A percentile compares a stretch with the other conserved stretches of the same genome.
These are phyloP conservation scores for Cryptocheilus praepositus DNA, from an alignment of 2,888 invertebrate species.

Conservation along the genomic window DNA sequence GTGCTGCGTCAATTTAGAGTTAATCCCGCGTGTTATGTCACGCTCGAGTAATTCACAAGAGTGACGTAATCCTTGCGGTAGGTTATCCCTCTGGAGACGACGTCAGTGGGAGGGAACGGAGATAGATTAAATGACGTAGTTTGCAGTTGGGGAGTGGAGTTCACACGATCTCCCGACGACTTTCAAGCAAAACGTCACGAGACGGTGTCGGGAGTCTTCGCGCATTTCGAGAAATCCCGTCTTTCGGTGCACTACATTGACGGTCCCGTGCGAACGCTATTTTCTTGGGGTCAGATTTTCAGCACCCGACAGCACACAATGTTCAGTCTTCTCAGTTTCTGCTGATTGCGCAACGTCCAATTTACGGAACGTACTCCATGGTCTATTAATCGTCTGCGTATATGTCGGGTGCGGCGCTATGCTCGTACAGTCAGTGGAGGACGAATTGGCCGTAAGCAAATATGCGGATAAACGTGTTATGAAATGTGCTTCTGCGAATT, in stretches of 20 bases:
- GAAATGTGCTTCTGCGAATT: no score
- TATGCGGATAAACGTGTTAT: no score
- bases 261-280: neutral
- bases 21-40: conserved; percentile 50
- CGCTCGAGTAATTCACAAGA: conserved; percentile 52
- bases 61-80: conserved; percentile 50
- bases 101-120: conserved; percentile 12
- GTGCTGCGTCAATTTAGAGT: conserved; percentile 45
- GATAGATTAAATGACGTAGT: conserved; percentile 10
- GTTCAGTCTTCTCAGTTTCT: no score
- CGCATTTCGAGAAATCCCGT: conserved; percentile 42
- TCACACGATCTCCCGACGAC: conserved; percentile 8
- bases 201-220: conserved; percentile 20
- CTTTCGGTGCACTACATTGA: conserved; percentile 18
- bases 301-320: no score
- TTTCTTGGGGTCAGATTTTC: conserved; percentile 14
- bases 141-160: conserved; percentile 20
- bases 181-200: neutral
- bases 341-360: no score
- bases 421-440: no score
- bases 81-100: conserved; percentile 31
- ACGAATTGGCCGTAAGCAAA: no score
- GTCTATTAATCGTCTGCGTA: no score
- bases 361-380: no score
- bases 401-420: no score